Percentiles rank a stretch among this genome's conserved stretches.
Conservation (phyloP, 2,797 vertebrate genomes). For the Crocidura indochinensis region DNA sequence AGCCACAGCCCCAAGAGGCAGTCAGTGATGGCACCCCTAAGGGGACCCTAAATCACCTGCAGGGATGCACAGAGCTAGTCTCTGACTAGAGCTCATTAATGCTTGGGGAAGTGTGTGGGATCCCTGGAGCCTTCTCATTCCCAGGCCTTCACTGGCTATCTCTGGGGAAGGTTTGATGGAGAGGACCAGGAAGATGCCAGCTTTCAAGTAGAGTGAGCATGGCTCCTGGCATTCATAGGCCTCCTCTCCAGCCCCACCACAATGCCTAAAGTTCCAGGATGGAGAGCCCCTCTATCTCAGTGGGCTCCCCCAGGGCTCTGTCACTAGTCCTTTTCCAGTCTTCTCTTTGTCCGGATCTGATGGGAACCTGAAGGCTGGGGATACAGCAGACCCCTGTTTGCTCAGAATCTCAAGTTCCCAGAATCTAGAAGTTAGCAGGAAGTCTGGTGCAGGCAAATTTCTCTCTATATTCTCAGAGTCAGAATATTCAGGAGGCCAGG, state of each 20-base stretch:
- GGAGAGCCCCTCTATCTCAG: no score
- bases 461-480: neutral
- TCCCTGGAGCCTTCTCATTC: slow-evolving; percentile 3
- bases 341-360: neutral
- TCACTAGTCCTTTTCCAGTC: neutral
- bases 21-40: neutral
- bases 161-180: neutral
- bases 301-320: no score
- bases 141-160: neutral
- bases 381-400: neutral
- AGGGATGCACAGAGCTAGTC: slow-evolving; percentile 22
- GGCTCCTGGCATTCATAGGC: neutral
- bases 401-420: neutral
- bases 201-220: neutral
- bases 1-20: slow-evolving; percentile 10
- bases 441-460: neutral
- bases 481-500: neutral
- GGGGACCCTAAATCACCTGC: slow-evolving; percentile 15
- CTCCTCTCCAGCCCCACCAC: neutral
- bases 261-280: no score
- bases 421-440: neutral
- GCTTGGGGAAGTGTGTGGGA: neutral
- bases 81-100: slow-evolving; percentile 15
- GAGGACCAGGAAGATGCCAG: neutral
- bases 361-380: neutral